phyloP scores from a whole-genome alignment of 2,113 vertebrate genomes.

The Rhagologus leucostigma region DNA sequence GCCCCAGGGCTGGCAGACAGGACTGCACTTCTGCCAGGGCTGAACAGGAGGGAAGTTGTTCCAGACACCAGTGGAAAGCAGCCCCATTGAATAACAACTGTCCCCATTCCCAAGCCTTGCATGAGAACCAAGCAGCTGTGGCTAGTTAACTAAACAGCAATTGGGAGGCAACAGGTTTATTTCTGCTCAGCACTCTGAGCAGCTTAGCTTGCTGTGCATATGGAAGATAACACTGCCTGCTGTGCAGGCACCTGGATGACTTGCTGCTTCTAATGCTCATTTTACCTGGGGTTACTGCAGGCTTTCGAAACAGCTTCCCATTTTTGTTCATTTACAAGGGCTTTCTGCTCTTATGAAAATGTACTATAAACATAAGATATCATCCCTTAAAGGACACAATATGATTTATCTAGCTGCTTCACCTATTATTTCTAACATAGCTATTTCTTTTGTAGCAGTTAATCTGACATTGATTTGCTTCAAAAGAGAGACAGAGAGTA shows the following conservation, averaged over 20 bases:
- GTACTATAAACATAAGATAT: neutral
- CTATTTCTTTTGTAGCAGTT: neutral
- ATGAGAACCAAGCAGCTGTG: neutral
- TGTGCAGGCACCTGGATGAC: neutral
- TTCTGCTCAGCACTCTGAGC: neutral
- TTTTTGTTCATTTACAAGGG: neutral
- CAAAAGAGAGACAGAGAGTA: neutral
- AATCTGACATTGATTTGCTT: slow-evolving; percentile 11
- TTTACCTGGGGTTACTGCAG: neutral
- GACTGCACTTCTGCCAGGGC: accelerated
- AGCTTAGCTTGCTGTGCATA: neutral
- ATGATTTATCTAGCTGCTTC: neutral
- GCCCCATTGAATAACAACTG: neutral
- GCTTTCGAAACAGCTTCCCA: neutral
- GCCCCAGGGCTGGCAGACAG: neutral
- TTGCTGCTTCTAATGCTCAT: neutral
- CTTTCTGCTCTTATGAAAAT: neutral
- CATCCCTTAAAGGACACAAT: neutral
- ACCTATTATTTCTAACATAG: neutral
- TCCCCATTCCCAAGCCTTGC: neutral
- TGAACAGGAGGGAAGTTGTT: neutral
- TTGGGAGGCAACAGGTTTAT: neutral
- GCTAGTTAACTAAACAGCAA: neutral
- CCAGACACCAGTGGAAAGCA: neutral
- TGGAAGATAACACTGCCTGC: neutral